Evolutionary conservation across 2,113 vertebrate species (phyloP).

Genomic region (Euleptes europaea): DNA sequence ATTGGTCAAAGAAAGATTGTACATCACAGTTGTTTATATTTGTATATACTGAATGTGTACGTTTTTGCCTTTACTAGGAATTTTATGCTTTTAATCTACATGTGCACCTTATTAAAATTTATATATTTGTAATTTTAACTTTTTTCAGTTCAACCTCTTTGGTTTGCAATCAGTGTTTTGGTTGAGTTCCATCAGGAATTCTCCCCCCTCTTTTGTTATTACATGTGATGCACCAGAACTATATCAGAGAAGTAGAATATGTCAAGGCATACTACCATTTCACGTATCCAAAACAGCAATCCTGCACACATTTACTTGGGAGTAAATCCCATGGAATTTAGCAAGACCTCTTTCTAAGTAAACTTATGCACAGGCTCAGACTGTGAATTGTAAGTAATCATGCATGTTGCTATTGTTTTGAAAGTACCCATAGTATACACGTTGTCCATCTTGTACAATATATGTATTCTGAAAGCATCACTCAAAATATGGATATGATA

Average conservation of each 20-base stretch:
- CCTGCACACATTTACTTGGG: background rate
- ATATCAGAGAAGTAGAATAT: background rate
- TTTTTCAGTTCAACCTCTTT: no score
- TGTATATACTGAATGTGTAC: no score
- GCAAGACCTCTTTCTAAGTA: background rate
- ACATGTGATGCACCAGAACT: background rate
- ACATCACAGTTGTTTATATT: no score
- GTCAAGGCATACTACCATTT: background rate
- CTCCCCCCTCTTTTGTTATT: no score
- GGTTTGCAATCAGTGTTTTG: no score
- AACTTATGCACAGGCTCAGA: background rate
- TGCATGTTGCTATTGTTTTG: background rate
- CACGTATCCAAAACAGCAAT: background rate
- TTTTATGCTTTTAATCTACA: no score
- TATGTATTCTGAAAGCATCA: background rate
- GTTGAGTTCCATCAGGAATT: no score
- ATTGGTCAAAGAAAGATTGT: no score
- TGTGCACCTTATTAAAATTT: no score
- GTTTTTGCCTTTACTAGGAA: no score
- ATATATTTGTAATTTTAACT: no score
- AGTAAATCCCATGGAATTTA: background rate
- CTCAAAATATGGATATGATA: background rate
- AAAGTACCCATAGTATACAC: background rate
- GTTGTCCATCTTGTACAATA: background rate
- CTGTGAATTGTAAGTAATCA: background rate